Percentiles rank a stretch among this genome's conserved stretches.
These are phyloP conservation scores for Loriculus beryllinus DNA, from an alignment of 2,797 vertebrate genomes.

Conservation along the genomic window DNA sequence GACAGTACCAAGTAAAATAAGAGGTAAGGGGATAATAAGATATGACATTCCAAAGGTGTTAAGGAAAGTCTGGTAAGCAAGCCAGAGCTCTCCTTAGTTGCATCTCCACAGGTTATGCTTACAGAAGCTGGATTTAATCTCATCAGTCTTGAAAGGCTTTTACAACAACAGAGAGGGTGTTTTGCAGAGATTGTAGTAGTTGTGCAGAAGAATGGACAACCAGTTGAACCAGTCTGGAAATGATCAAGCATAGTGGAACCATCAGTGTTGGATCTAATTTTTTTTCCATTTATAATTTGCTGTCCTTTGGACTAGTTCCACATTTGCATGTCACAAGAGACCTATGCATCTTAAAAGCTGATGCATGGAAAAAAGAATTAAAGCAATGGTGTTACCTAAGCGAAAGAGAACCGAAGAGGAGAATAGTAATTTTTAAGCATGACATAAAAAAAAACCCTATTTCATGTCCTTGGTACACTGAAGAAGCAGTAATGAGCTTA, in stretches of 20 bases:
- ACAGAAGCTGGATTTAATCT: neutral
- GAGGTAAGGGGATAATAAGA: neutral
- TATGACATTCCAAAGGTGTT: neutral
- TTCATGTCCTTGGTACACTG: neutral
- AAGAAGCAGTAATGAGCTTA: neutral
- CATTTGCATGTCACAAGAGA: neutral
- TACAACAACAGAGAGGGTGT: neutral
- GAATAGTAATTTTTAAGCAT: neutral
- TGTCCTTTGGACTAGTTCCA: neutral
- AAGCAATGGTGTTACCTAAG: neutral
- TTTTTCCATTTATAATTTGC: neutral
- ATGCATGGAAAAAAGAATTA: neutral
- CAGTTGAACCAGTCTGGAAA: neutral
- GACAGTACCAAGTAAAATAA: neutral
- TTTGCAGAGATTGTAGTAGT: neutral
- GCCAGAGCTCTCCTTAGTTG: neutral
- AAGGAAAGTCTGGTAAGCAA: neutral
- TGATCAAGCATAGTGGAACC: neutral
- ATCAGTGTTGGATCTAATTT: neutral
- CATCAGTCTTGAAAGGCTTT: neutral
- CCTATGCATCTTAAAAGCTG: neutral
- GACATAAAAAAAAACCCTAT: neutral
- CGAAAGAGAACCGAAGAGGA: neutral
- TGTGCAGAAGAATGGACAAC: neutral
- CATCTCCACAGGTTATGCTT: neutral